A percentile compares a stretch with the other conserved stretches of the same genome.
Evolutionary conservation across 53 echinoderm and acorn worm genomes (phyloP).

Genomic region (Astropecten irregularis): DNA sequence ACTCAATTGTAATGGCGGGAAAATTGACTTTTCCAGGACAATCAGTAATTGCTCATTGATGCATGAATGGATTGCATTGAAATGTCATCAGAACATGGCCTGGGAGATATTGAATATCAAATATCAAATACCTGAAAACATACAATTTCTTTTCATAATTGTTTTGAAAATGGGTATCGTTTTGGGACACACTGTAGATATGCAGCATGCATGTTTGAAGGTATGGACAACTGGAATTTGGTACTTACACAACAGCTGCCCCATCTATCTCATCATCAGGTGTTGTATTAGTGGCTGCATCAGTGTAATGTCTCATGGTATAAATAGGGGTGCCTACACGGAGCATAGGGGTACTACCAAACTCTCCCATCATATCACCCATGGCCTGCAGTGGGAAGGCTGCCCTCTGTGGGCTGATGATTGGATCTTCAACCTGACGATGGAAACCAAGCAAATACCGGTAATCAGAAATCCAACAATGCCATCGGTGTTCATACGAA

Average conservation of each 20-base stretch:
- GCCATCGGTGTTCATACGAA: background rate
- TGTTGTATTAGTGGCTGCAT: constrained; percentile 79
- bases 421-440: constrained; percentile 58
- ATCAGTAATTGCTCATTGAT: no score
- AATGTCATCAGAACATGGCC: no score
- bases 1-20: no score
- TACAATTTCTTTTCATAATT: no score
- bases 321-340: constrained; percentile 69
- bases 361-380: constrained; percentile 72
- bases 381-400: constrained; percentile 76
- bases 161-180: no score
- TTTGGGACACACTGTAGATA: no score
- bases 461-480: background rate
- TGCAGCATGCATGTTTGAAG: no score
- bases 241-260: constrained; percentile 61
- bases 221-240: no score
- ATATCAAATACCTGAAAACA: no score
- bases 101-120: no score
- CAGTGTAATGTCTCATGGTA: constrained; percentile 78
- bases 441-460: background rate
- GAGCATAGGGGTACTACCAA: constrained; percentile 60
- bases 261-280: constrained; percentile 61
- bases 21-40: no score
- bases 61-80: no score
- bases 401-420: constrained; percentile 39